Evolutionary conservation across 2,888 invertebrate genomes (phyloP).

Genomic region (Synanthedon vespiformis): DNA sequence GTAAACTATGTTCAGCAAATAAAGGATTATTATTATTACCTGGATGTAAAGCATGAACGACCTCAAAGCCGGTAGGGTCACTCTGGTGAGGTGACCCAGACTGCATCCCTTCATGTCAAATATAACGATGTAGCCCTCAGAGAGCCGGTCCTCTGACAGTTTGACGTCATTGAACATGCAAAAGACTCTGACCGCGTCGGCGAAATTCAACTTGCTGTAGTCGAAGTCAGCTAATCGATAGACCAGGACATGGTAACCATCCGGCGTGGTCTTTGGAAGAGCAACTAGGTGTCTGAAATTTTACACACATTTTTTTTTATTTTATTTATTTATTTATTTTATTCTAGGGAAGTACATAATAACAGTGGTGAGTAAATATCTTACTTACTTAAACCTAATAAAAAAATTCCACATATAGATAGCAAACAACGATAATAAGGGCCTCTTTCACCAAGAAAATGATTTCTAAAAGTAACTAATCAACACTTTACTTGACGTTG

Average conservation of each 20-base stretch:
- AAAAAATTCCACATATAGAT: no score
- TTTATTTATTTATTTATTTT: no score
- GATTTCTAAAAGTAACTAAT: no score
- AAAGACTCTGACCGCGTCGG: conserved; percentile 73
- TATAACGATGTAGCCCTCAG: conserved; percentile 72
- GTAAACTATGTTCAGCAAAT: no score
- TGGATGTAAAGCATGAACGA: conserved; percentile 77
- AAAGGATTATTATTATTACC: no score
- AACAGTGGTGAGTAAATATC: no score
- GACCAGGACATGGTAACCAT: conserved; percentile 73
- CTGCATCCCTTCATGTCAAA: conserved; percentile 77
- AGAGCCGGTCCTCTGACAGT: conserved; percentile 71
- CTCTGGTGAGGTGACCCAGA: conserved; percentile 74
- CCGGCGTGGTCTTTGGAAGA: conserved; percentile 70
- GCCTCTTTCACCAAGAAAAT: no score
- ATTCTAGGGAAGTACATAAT: no score
- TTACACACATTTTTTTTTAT: no score
- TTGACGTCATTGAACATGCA: conserved; percentile 77
- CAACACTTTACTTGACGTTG: no score
- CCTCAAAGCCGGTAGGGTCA: conserved; percentile 72
- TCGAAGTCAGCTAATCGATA: conserved; percentile 73
- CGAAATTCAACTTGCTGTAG: conserved; percentile 74
- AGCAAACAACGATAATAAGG: no score
- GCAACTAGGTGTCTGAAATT: conserved; percentile 72
- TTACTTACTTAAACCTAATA: no score